Evolutionary conservation across 2,797 vertebrate species (phyloP), one percentile per base, ranked within the genome.

Genomic region (Galagoides demidoff): DNA sequence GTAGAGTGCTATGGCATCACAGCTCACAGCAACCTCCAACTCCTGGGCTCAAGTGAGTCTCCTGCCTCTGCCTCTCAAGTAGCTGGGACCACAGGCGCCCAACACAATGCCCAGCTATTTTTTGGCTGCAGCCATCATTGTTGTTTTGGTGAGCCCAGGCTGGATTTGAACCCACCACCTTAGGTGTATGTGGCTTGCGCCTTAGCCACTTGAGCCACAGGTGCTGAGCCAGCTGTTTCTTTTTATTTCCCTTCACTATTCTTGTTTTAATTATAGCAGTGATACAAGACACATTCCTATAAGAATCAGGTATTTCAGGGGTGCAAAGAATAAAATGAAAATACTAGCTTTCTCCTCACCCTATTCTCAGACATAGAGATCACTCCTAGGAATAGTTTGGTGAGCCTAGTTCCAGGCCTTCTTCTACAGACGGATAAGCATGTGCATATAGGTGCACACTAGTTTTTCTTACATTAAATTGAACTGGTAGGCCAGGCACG

Each of bases 381-480:
- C 25, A 17, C 9, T 27, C 27, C 4, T 0, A 34, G 7, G 22
- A 39, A 29, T 13, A 25, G 16, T 34, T 16, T 4, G 5, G 14
- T 8, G 29, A 43, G 27, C n/a, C 55, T 43, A 19, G 22, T 43
- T 64, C 85, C 13, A 49, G 39, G 49, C 22, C 27, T 85, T 31
- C 61, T 55, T 55, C 82, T 29, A 10, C 7, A 37, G 59, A 16
- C 14, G 19, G 37, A 31, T 45, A 94, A 59, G 17, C 9, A 13
- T 22, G 2, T 12, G 20, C 0, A 0, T n/a, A 14, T 11, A 2
- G 20, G 11, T 59, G 23, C 7, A 20, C 3, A 3, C 17, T 78
- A 22, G 90, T 81, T 91, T 92, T 43, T 73, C 52, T 81, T 31
- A 63, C 9, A 43, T 49, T 49, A 57, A 52, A 77, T 63, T 68